Conservation (phyloP, 2,888 invertebrate genomes). For the Pristionchus entomophagus region DNA sequence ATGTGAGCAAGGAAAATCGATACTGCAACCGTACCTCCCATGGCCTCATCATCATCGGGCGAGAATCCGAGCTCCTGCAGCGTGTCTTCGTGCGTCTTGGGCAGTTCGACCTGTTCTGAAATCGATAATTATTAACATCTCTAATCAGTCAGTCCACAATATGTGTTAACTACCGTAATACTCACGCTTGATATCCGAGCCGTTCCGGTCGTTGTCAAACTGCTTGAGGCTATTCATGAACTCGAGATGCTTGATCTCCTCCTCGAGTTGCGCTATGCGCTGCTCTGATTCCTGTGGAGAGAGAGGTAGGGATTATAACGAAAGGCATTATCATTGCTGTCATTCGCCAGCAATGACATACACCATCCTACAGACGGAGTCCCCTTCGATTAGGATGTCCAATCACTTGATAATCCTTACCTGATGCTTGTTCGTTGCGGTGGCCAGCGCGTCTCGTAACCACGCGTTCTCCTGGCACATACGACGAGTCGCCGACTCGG, state of each 20-base stretch:
- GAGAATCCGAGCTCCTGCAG: slow-evolving; percentile 76
- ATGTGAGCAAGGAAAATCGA: background rate
- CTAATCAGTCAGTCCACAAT: too few species aligned
- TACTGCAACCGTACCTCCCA: slow-evolving; percentile 19
- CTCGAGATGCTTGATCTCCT: slow-evolving; percentile 96
- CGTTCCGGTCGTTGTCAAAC: slow-evolving; percentile 78
- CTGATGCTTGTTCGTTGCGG: slow-evolving; percentile 85
- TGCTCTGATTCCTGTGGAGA: slow-evolving; percentile 79
- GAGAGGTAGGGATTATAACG: background rate
- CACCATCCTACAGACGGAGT: too few species aligned
- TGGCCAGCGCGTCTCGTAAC: slow-evolving; percentile 97
- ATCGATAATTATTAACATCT: background rate
- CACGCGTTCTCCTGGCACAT: slow-evolving; percentile 98
- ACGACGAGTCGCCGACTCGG: slow-evolving; percentile 87
- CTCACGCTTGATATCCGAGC: background rate
- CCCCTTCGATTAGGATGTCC: too few species aligned
- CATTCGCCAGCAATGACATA: too few species aligned
- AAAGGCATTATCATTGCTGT: too few species aligned
- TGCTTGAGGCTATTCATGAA: slow-evolving; percentile 95
- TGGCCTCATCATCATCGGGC: slow-evolving; percentile 76
- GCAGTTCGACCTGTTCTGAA: slow-evolving; percentile 5
- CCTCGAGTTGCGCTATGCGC: slow-evolving; percentile 92
- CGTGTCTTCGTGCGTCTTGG: slow-evolving; percentile 56
- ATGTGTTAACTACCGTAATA: background rate
- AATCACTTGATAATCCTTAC: too few species aligned